Evolutionary conservation across 2,888 invertebrate species (phyloP), one percentile per base, ranked within the genome.

Genomic region (Clistopyga incitator): DNA sequence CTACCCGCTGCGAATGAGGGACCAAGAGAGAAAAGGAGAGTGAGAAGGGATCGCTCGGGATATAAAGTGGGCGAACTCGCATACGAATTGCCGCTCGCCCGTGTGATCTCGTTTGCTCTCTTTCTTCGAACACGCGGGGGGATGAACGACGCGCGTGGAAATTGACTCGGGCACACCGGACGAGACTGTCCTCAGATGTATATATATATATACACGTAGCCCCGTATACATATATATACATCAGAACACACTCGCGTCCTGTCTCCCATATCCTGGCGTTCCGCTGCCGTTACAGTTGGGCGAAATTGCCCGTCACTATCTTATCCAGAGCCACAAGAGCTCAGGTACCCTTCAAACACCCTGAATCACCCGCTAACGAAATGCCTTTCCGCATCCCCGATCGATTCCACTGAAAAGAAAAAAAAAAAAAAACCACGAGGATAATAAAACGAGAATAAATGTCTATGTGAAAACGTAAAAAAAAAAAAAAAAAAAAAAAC

Each of bases 61-160:
- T 86, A 88, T 87, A 87, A 88, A 87, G 90, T 89, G 89, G 89
- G 89, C 88, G 89, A 88, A 89, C 86, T 86, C 87, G 85, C 87
- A 89, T 89, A 87, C 87, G 87, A 88, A 88, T 89, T 82, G 81
- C 85, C 85, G 71, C 86, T 86, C 84, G 83, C 88, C 86, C 87
- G 85, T 84, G 85, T 75, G 59, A 78, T 76, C 74, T 74, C 81
- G 78, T 72, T 79, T 78, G 82, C 70, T 75, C 75, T 77, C 76
- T 75, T 61, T 83, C 70, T 77, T 50, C 20, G 34, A 71, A 38
- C 76, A 56, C 47, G 42, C 45, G 52, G 59, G 38, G 59, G 83
- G 77, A 80, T 83, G 76, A 82, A 74, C 23, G 78, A 83, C 83
- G 52, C 52, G 77, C 80, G 77, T 77, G 68, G 50, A 83, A 80